These are phyloP conservation scores for Grammomys dolichurus DNA, from an alignment of 2,113 vertebrate genomes.

Conservation along the genomic window DNA sequence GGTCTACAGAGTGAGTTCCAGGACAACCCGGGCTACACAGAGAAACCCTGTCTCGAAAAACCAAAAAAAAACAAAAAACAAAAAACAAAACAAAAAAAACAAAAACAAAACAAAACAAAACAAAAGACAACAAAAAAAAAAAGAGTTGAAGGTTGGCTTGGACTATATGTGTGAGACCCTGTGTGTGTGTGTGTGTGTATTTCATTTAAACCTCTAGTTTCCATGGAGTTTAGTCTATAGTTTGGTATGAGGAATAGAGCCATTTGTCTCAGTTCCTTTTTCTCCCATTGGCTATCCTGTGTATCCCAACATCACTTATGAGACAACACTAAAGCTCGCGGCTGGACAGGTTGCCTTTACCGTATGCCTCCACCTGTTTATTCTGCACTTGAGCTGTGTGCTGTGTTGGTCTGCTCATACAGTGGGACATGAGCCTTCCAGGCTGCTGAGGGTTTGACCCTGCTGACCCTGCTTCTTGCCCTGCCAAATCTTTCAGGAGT, in stretches of 20 bases:
- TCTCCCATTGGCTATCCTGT: neutral
- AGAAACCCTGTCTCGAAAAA: no score
- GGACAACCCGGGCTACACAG: no score
- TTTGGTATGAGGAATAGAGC: neutral
- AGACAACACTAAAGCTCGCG: neutral
- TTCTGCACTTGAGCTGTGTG: neutral
- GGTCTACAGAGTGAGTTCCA: no score
- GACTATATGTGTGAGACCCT: neutral
- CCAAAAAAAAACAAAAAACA: no score
- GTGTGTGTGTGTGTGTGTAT: no score
- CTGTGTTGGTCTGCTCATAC: neutral
- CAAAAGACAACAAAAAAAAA: no score
- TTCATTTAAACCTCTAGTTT: neutral
- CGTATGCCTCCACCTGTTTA: neutral
- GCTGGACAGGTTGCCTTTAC: neutral
- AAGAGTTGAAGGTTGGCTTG: neutral
- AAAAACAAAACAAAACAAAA: no score
- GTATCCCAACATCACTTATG: neutral
- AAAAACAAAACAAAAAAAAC: no score
- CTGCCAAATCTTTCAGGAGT: neutral
- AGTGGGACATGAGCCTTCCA: neutral
- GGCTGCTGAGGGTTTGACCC: neutral
- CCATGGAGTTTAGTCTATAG: neutral
- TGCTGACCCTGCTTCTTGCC: neutral
- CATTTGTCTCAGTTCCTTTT: neutral